These are phyloP conservation scores for Craseonycteris thonglongyai DNA, from an alignment of 2,113 vertebrate genomes.

Conservation along the genomic window DNA sequence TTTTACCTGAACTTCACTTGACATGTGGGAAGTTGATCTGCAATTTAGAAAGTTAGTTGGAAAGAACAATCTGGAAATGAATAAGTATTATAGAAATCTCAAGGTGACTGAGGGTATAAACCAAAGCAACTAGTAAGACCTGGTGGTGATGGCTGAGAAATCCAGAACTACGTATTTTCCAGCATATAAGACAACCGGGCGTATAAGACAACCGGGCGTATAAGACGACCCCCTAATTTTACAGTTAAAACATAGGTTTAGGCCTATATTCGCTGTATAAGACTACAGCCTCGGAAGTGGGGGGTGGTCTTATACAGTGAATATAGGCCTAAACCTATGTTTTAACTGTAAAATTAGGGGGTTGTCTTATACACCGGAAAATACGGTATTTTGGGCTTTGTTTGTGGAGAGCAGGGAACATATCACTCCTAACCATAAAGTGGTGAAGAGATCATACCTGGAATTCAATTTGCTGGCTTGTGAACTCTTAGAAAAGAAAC, in stretches of 20 bases:
- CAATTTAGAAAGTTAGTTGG: not conserved
- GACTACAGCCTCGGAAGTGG: no score
- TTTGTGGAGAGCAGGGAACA: not conserved
- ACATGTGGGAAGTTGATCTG: not conserved
- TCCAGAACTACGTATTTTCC: no score
- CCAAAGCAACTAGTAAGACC: not conserved
- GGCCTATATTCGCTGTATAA: no score
- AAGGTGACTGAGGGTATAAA: not conserved
- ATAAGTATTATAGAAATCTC: not conserved
- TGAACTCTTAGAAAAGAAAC: not conserved
- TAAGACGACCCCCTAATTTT: no score
- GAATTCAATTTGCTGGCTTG: not conserved
- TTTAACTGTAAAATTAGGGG: no score
- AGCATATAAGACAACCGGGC: no score
- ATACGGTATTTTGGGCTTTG: not conserved
- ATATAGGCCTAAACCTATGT: no score
- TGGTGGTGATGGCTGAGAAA: not conserved
- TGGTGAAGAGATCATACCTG: not conserved
- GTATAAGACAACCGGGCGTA: no score
- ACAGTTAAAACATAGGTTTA: no score
- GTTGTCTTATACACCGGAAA: no score
- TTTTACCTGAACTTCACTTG: not conserved
- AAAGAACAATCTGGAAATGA: not conserved
- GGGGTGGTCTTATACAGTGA: no score
- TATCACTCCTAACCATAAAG: not conserved